Percentiles rank a stretch among this genome's conserved stretches.
Evolutionary conservation across 2,888 invertebrate species (phyloP).

Genomic region (Volucella inanis): DNA sequence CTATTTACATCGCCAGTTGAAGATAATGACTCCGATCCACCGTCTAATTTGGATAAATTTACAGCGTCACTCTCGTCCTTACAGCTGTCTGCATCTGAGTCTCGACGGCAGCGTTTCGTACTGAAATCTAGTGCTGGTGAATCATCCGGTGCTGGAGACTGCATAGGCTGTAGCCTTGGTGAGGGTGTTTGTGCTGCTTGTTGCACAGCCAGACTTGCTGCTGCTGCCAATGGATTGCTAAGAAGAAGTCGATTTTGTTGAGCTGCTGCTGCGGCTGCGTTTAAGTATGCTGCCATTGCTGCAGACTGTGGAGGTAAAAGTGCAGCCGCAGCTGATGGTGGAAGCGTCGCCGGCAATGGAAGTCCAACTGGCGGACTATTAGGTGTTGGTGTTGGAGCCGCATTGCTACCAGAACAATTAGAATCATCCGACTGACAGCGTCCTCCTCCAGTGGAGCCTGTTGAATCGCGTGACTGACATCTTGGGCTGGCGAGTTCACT

Average conservation of each 20-base stretch:
- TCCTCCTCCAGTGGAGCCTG: slow-evolving; percentile 85
- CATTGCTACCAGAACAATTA: slow-evolving; percentile 86
- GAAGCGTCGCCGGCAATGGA: slow-evolving; percentile 87
- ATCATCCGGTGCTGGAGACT: slow-evolving; percentile 84
- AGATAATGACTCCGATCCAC: slow-evolving; percentile 76
- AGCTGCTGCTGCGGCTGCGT: slow-evolving; percentile 88
- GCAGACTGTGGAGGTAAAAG: slow-evolving; percentile 91
- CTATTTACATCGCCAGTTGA: slow-evolving; percentile 83
- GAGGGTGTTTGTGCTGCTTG: slow-evolving; percentile 81
- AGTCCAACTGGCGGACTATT: slow-evolving; percentile 88
- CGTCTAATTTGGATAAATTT: slow-evolving; percentile 82
- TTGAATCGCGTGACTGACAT: slow-evolving; percentile 91
- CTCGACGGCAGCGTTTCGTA: slow-evolving; percentile 86
- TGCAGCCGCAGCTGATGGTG: slow-evolving; percentile 86
- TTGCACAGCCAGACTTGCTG: slow-evolving; percentile 85
- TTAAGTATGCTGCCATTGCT: slow-evolving; percentile 91
- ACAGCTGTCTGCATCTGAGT: slow-evolving; percentile 84
- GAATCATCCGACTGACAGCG: slow-evolving; percentile 91
- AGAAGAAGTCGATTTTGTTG: slow-evolving; percentile 90
- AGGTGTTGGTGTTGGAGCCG: slow-evolving; percentile 84
- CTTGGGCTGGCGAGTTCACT: slow-evolving; percentile 90
- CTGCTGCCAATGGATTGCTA: slow-evolving; percentile 89
- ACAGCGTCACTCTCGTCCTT: slow-evolving; percentile 87
- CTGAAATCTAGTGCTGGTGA: slow-evolving; percentile 91
- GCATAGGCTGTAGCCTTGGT: slow-evolving; percentile 84